These are phyloP conservation scores for Galeopsomyia nigrocyanea DNA, from an alignment of 2,888 invertebrate genomes.

Conservation along the genomic window DNA sequence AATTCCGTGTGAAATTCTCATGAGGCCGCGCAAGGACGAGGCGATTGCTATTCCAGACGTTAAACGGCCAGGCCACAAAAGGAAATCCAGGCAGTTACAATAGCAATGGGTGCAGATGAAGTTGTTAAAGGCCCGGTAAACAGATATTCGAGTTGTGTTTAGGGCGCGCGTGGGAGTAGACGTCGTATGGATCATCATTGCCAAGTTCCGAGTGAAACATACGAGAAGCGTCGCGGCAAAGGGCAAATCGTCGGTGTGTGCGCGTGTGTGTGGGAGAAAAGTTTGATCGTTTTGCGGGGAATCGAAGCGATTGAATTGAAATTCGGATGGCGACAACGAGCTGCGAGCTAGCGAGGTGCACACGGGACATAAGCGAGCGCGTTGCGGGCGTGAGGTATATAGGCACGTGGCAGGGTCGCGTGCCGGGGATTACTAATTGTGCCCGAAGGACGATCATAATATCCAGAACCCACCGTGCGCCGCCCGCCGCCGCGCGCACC, in stretches of 20 bases:
- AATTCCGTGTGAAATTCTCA: constrained; percentile 10
- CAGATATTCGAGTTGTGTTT: too few relatives aligned
- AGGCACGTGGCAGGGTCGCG: constrained; percentile 54
- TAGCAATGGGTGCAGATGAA: too few relatives aligned
- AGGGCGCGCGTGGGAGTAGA: constrained; percentile 1
- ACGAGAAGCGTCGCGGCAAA: background rate
- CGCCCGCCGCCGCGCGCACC: constrained; percentile 50
- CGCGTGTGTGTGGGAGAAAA: background rate
- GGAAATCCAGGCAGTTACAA: background rate
- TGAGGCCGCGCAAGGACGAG: too few relatives aligned
- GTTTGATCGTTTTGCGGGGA: background rate
- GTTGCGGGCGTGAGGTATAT: background rate
- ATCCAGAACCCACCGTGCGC: constrained; percentile 60
- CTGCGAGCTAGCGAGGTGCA: background rate
- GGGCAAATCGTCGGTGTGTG: background rate
- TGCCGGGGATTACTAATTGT: constrained; percentile 67
- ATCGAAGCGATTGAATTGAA: background rate
- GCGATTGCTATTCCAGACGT: too few relatives aligned
- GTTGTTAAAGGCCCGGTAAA: too few relatives aligned
- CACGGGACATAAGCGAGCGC: background rate
- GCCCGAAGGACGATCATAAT: constrained; percentile 64
- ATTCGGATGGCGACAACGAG: background rate
- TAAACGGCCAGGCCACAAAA: background rate
- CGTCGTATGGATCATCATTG: background rate
- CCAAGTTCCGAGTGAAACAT: too few relatives aligned